Conservation (phyloP, 37 sponge, comb jelly and placozoan genomes). For the Halisarca cf. caerulea region DNA sequence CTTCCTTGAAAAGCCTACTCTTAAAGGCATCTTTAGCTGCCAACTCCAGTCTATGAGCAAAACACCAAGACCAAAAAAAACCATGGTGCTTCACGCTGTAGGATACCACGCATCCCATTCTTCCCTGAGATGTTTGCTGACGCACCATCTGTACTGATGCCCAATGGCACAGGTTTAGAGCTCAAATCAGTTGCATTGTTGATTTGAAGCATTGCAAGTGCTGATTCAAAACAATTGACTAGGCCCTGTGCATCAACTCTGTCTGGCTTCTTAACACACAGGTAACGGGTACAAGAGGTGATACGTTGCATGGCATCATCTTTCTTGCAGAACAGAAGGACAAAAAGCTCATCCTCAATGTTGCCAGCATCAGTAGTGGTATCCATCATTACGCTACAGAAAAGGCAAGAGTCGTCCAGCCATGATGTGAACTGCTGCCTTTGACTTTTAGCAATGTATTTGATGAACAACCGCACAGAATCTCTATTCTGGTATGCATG, state of each 20-base stretch:
- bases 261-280: constrained; percentile 39
- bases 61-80: constrained; percentile 65
- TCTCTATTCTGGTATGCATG: constrained; percentile 33
- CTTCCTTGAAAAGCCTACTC: constrained; percentile 15
- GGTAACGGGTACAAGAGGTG: constrained; percentile 42
- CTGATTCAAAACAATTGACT: constrained; percentile 28
- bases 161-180: constrained; percentile 36
- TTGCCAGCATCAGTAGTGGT: no score
- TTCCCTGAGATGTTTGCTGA: constrained; percentile 37
- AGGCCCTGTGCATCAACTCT: constrained; percentile 47
- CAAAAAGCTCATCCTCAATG: constrained; percentile 53
- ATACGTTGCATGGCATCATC: constrained; percentile 28
- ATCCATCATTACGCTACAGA: constrained; percentile 8
- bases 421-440: constrained; percentile 28
- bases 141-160: constrained; percentile 68
- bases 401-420: constrained; percentile 39
- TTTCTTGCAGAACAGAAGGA: constrained; percentile 54
- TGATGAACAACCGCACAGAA: neutral
- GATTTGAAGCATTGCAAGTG: constrained; percentile 32
- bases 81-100: constrained; percentile 44
- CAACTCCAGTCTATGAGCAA: constrained; percentile 58
- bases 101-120: constrained; percentile 46
- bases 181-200: constrained; percentile 11
- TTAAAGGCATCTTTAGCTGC: constrained; percentile 53
- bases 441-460: neutral